phyloP scores from a whole-genome alignment of 2,888 invertebrate species.

The Lycocerus yunnanus region DNA sequence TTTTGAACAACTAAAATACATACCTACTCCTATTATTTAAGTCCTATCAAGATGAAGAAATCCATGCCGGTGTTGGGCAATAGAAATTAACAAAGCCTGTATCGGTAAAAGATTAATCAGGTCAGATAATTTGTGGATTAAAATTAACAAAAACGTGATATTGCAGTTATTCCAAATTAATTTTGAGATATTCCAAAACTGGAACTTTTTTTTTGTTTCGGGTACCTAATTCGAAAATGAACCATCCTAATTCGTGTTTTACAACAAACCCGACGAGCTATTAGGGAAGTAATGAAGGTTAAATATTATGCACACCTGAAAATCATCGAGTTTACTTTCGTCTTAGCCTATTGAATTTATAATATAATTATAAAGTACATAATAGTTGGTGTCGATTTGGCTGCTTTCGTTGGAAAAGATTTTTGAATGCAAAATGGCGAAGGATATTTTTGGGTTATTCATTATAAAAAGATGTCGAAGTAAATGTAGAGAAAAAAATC shows the following conservation, averaged over 20 bases:
- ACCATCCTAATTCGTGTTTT: not conserved
- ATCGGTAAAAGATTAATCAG: no score
- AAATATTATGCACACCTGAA: not conserved
- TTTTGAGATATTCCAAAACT: not conserved
- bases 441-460: not conserved
- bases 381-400: no score
- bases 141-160: not conserved
- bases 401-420: not conserved
- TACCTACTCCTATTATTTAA: no score
- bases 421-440: not conserved
- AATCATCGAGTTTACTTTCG: not conserved
- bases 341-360: not conserved
- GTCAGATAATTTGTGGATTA: no score
- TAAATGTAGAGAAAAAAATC: not conserved
- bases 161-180: no score
- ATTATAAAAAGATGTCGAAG: not conserved
- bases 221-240: not conserved
- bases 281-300: not conserved
- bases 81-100: no score
- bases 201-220: not conserved
- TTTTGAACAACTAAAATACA: not conserved
- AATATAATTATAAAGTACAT: no score
- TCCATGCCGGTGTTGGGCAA: no score
- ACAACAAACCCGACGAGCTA: not conserved
- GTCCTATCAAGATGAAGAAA: not conserved